Percentiles rank a stretch among this genome's conserved stretches.
Conservation (phyloP, 2,888 invertebrate genomes). For the Spilosoma lubricipeda region DNA sequence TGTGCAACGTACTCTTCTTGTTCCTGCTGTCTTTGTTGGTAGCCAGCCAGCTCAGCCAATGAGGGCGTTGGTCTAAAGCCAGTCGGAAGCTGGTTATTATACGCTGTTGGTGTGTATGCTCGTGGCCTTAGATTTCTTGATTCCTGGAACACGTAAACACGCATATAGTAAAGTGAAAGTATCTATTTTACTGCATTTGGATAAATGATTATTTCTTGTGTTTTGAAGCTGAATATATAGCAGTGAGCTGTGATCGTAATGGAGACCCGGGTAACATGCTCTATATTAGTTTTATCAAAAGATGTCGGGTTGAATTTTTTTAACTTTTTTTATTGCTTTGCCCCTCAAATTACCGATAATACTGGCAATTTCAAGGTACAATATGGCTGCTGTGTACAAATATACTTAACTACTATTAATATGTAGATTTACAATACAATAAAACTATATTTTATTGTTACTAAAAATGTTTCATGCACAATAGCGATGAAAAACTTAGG, state of each 20-base stretch:
- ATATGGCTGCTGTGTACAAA: background rate
- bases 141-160: conserved; percentile 64
- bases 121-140: conserved; percentile 81
- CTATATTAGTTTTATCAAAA: no score
- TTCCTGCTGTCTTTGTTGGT: conserved; percentile 72
- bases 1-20: conserved; percentile 66
- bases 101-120: conserved; percentile 75
- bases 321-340: no score
- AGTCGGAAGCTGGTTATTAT: conserved; percentile 73
- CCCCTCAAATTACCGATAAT: no score
- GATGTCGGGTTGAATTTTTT: no score
- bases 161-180: conserved; percentile 1
- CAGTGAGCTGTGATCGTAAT: no score
- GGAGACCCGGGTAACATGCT: no score
- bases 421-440: background rate
- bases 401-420: background rate
- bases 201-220: no score
- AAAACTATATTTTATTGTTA: background rate
- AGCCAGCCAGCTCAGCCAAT: conserved; percentile 80
- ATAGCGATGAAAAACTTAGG: background rate
- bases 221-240: no score
- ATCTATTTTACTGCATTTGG: background rate
- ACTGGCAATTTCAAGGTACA: background rate
- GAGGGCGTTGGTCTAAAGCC: conserved; percentile 81
- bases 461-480: background rate